Base-by-base conservation (phyloP, 2,113 vertebrate species). In the Microcebus tavaratra region DNA sequence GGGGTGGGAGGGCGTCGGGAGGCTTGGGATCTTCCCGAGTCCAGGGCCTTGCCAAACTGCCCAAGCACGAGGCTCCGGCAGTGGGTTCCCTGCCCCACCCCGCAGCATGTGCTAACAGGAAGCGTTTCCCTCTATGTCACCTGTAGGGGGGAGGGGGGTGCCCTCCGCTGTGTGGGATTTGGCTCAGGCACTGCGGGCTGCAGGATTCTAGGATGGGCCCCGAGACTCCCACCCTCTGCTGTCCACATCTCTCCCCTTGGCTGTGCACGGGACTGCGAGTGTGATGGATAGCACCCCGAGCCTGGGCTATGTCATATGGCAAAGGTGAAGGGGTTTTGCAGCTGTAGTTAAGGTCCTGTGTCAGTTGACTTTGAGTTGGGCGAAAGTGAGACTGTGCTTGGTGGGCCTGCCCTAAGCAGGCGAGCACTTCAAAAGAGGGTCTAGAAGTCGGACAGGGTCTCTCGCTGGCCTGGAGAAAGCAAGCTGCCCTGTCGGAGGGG, bases 81-180 rank as follows among this genome's bases (percentile, higher is more conserved):
- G 21, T 57, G 7, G 23, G 34, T 4, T n/a, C 81, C 48, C 23
- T 2, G 1, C 3, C 17, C 12, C 13, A 12, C 39, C 0, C 0
- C 6, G 42, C 25, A 13, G 53, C 11, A 27, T 14, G 48, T 67
- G 61, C 75, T 20, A 9, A 21, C 2, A 5, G 36, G 31, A 2
- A 0, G 12, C 42, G 6, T 76, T 36, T 67, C 8, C 0, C 73
- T 42, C 42, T 4, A 6, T 0, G 0, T 55, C 61, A 2, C 34
- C 78, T 0, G 85, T 48, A 12, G 31, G 21, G 9, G 18, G 8
- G 50, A 0, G n/a, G 7, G 18, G 8, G 0, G n/a, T 18, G 70
- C 50, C 50, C 55, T 21, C 9, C 10, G 3, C 14, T 31, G n/a
- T 6, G 15, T 23, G 70, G 0, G 13, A 45, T 11, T 36, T 6